Conservation (phyloP, 2,888 invertebrate species). For the Synergus itoensis region DNA sequence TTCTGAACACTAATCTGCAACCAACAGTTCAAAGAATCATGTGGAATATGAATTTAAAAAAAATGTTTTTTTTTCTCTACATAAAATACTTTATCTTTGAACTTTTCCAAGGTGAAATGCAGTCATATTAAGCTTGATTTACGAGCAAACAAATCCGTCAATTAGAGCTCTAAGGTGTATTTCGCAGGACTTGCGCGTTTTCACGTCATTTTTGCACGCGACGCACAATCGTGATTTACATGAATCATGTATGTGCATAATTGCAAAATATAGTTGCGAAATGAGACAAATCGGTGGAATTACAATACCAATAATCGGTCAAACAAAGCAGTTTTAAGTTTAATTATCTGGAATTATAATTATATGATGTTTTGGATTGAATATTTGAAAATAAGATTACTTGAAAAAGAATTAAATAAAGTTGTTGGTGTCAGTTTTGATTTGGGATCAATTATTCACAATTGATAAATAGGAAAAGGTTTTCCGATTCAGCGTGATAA, state of each 20-base stretch:
- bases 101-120: conserved; percentile 3
- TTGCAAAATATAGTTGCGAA: conserved; percentile 15
- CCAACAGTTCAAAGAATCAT: too few species aligned
- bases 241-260: not conserved
- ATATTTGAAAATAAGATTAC: too few species aligned
- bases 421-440: too few species aligned
- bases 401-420: too few species aligned
- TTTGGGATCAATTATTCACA: too few species aligned
- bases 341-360: not conserved
- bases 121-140: not conserved
- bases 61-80: too few species aligned
- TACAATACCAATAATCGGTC: not conserved
- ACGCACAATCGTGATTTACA: conserved; percentile 23
- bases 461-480: too few species aligned
- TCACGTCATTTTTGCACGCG: conserved; percentile 25
- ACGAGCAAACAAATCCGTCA: conserved; percentile 16
- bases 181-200: conserved; percentile 12
- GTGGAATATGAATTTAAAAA: too few species aligned
- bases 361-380: not conserved
- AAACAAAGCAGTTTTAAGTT: not conserved
- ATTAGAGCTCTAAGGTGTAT: conserved; percentile 17
- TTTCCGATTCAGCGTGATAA: too few species aligned
- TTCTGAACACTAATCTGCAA: not conserved
- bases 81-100: not conserved
- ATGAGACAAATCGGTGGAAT: not conserved